Evolutionary conservation across 2,797 vertebrate species (phyloP), one percentile per base, ranked within the genome.

Genomic region (Anguilla anguilla): DNA sequence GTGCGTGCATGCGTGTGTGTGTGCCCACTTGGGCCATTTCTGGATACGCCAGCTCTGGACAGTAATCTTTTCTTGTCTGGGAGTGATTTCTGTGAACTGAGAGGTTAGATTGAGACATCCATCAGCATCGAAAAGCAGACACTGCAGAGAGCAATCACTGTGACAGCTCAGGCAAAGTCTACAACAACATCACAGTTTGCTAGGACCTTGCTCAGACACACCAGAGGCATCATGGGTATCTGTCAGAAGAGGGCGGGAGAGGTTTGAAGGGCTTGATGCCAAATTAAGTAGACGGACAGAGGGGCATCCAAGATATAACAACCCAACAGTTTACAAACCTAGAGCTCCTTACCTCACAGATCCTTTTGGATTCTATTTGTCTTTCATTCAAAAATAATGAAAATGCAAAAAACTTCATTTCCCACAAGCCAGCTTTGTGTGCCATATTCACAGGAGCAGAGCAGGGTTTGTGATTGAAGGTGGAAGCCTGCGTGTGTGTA

Each of bases 81-180:
- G 64, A 87, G 88, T 39, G 86, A 82, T 88, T 90, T 85, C 31
- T 86, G 82, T 83, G 84, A 82, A 83, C 87, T 85, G 89, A 61
- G 83, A 85, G 86, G 85, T 88, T 57, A 85, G 83, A 91, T 89
- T 89, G 85, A 86, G 82, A 85, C 86, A 87, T 88, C 88, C 88
- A 89, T 88, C 86, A 86, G 90, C 43, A 57, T 74, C 67, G 86
- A 85, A 43, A 83, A 82, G 82, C 83, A 83, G 86, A 86, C 85
- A 74, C 49, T 28, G 59, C 85, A 35, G 43, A 7, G 69, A 82
- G 81, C 43, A 53, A 84, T 85, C 87, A 85, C 49, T 39, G 51
- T 82, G 79, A 85, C 79, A 87, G 74, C 89, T 81, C 53, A 87
- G 85, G 67, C 77, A 85, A 85, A 77, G 82, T 67, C 89, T 84